These are phyloP conservation scores for Tiliacea citrago DNA, from an alignment of 2,888 invertebrate genomes.

Conservation along the genomic window DNA sequence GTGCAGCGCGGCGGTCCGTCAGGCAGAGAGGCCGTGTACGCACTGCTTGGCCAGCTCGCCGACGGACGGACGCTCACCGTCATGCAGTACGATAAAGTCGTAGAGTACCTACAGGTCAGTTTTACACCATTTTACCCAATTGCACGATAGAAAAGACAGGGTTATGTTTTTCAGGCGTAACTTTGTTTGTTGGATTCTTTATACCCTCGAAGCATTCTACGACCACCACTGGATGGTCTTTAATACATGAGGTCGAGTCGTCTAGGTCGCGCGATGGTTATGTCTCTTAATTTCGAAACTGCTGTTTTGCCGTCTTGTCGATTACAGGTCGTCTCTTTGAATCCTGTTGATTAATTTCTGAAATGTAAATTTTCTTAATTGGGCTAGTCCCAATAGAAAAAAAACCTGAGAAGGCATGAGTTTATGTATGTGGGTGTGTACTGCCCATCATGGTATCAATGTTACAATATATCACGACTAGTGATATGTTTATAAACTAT, in stretches of 20 bases:
- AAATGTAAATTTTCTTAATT: not conserved
- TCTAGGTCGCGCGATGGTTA: not conserved
- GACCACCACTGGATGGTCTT: not conserved
- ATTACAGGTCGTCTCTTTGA: not conserved
- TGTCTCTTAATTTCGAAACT: too few species aligned
- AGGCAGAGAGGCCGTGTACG: conserved; percentile 92
- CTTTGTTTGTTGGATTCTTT: not conserved
- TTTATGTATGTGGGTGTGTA: not conserved
- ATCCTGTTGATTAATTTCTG: not conserved
- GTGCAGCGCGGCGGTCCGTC: conserved; percentile 88
- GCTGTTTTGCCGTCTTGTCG: not conserved
- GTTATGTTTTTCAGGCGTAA: not conserved
- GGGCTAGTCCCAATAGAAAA: not conserved
- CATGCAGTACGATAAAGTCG: conserved; percentile 94
- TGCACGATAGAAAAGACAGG: not conserved
- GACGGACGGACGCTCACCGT: conserved; percentile 95
- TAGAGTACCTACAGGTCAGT: conserved; percentile 88
- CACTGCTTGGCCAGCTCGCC: conserved; percentile 94
- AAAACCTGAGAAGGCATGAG: not conserved
- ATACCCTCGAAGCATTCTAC: not conserved
- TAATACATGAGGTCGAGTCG: not conserved
- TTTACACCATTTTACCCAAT: not conserved
- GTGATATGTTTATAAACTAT: too few species aligned
- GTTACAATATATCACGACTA: not conserved
- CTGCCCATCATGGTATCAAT: not conserved